Evolutionary conservation across 2,797 vertebrate genomes (phyloP).

Genomic region (Malurus splendens): DNA sequence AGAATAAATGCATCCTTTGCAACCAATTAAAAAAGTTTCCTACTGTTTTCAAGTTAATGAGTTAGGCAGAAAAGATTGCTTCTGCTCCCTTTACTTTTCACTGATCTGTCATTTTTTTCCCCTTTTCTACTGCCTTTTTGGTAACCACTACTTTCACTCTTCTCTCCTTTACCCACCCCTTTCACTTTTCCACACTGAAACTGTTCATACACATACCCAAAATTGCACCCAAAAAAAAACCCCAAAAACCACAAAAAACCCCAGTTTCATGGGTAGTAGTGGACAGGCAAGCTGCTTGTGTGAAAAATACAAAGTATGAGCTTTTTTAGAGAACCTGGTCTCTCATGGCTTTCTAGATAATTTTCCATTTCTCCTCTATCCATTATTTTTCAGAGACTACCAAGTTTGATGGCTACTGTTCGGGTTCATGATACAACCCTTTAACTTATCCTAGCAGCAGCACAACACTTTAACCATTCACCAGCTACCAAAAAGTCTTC

Average conservation of each 20-base stretch:
- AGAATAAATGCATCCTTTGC: neutral
- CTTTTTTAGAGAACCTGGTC: neutral
- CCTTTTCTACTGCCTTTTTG: neutral
- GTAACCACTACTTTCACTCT: neutral
- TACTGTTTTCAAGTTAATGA: neutral
- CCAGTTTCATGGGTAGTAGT: neutral
- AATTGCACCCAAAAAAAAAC: neutral
- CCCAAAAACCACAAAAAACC: neutral
- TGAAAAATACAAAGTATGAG: neutral
- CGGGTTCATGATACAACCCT: neutral
- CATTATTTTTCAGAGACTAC: neutral
- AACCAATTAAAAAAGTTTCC: neutral
- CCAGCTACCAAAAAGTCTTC: neutral
- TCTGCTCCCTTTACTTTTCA: neutral
- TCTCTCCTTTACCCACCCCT: neutral
- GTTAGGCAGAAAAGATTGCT: accelerated
- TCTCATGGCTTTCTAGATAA: neutral
- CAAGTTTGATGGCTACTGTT: neutral
- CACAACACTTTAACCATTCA: neutral
- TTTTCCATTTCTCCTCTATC: neutral
- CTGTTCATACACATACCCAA: neutral
- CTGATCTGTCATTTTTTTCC: neutral
- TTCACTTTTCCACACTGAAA: neutral
- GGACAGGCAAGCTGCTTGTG: neutral
- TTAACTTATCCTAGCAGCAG: neutral